Conservation (phyloP, 2,797 vertebrate genomes). For the Notamacropus eugenii region DNA sequence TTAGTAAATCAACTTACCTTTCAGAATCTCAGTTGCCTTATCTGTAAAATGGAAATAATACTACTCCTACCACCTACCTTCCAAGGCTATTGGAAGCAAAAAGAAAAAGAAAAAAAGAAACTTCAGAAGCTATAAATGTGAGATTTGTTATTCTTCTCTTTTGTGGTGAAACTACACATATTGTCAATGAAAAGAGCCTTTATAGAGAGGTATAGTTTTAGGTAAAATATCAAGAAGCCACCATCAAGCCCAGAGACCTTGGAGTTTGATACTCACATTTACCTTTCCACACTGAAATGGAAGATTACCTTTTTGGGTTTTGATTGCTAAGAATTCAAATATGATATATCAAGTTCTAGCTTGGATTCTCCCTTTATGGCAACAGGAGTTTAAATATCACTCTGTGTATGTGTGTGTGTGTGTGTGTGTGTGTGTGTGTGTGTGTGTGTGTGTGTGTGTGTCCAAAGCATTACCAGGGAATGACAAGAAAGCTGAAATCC, state of each 20-base stretch:
- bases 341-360: background rate
- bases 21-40: background rate
- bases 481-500: constrained; percentile 14
- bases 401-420: background rate
- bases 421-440: background rate
- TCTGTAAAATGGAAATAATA: background rate
- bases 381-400: background rate
- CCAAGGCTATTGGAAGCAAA: background rate
- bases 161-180: background rate
- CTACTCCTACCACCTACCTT: background rate
- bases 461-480: background rate
- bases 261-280: background rate
- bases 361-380: background rate
- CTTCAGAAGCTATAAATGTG: background rate
- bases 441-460: background rate
- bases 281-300: background rate
- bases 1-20: background rate
- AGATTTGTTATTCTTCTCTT: background rate
- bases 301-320: background rate
- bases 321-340: background rate
- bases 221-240: background rate
- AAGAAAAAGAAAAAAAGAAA: background rate
- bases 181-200: background rate
- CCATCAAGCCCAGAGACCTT: background rate
- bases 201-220: background rate